phyloP scores from a whole-genome alignment of 2,888 invertebrate species.

The Drosophila siamana region DNA sequence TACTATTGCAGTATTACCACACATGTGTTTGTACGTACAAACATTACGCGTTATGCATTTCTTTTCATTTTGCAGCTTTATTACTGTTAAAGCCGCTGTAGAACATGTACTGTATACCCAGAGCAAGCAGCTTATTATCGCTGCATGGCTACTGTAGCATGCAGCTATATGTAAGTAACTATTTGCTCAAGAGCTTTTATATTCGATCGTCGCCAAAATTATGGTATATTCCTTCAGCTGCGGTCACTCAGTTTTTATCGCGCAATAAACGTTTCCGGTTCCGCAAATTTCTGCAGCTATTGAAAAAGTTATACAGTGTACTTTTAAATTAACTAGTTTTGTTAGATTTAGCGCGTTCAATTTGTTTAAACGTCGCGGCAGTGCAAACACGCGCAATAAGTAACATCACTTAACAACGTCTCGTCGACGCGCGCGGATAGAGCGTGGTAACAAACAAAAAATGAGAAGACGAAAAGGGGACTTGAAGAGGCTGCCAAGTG shows the following conservation, averaged over 20 bases:
- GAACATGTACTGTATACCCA: too few relatives aligned
- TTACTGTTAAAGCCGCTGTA: too few relatives aligned
- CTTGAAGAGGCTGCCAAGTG: conserved; percentile 48
- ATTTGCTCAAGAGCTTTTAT: background rate
- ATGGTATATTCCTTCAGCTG: background rate
- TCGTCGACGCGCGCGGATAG: background rate
- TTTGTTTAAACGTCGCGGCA: conserved; percentile 33
- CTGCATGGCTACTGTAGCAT: too few relatives aligned
- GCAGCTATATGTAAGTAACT: too few relatives aligned
- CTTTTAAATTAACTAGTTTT: conserved; percentile 24
- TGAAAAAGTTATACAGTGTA: too few relatives aligned
- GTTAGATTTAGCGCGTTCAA: conserved; percentile 26
- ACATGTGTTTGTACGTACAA: conserved; percentile 2
- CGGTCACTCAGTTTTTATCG: background rate
- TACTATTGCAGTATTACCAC: background rate
- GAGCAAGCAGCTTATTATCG: too few relatives aligned
- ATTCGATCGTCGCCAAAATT: background rate
- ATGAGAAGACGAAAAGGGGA: background rate
- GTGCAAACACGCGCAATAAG: conserved; percentile 26
- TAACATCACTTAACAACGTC: conserved; percentile 31
- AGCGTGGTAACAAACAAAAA: too few relatives aligned
- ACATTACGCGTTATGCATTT: conserved; percentile 49
- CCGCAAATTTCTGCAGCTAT: too few relatives aligned
- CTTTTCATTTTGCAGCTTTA: background rate
- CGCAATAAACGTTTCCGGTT: too few relatives aligned